phyloP scores from a whole-genome alignment of 2,888 invertebrate species.

The Rhogogaster chlorosoma region DNA sequence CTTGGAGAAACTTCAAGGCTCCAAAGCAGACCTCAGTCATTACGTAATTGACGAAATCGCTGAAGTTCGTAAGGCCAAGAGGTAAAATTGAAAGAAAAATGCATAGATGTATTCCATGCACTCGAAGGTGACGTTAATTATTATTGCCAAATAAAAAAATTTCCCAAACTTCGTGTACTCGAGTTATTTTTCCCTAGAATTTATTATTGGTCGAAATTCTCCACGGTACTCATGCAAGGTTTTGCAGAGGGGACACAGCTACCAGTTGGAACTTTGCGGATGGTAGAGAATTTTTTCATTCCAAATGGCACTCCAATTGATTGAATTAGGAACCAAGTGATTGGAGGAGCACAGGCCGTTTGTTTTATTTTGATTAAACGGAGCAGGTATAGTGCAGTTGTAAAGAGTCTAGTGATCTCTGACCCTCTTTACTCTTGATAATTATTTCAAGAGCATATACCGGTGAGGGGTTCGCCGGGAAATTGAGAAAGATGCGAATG shows the following conservation, averaged over 20 bases:
- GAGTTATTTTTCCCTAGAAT: constrained; percentile 2
- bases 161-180: background rate
- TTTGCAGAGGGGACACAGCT: background rate
- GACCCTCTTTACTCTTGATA: background rate
- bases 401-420: background rate
- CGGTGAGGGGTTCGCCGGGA: constrained; percentile 12
- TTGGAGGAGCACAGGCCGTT: background rate
- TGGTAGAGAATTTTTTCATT: constrained; percentile 17
- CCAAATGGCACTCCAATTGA: constrained; percentile 35
- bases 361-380: constrained; percentile 41
- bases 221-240: background rate
- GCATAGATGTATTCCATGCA: constrained; percentile 6
- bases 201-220: constrained; percentile 15
- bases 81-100: background rate
- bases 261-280: background rate
- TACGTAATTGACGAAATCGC: constrained; percentile 20
- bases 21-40: constrained; percentile 12
- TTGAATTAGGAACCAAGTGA: constrained; percentile 41
- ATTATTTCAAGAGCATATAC: constrained; percentile 16
- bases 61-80: background rate
- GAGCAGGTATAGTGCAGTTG: constrained; percentile 20
- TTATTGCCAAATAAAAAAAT: constrained; percentile 28
- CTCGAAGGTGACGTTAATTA: background rate
- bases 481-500: background rate
- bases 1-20: background rate